A percentile compares a stretch with the other conserved stretches of the same genome.
These are phyloP conservation scores for Hydra vulgaris DNA, from an alignment of 30 jellyfish, hydroid and myxozoan species.

Conservation along the genomic window DNA sequence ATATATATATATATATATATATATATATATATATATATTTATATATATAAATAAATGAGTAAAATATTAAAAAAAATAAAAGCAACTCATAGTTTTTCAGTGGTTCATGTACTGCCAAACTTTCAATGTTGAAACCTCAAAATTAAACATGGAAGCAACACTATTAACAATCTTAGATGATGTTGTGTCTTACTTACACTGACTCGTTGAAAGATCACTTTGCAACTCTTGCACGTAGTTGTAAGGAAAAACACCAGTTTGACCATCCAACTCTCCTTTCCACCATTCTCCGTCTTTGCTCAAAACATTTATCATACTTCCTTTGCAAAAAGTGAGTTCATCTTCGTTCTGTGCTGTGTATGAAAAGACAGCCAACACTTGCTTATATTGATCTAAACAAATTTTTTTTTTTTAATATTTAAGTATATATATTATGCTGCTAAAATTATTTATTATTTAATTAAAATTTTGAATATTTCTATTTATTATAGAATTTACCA, in stretches of 20 bases:
- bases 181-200: constrained; percentile 66
- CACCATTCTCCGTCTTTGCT: constrained; percentile 95
- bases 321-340: constrained; percentile 92
- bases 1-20: too few relatives aligned
- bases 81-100: too few relatives aligned
- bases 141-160: not conserved
- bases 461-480: not conserved
- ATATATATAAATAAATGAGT: too few relatives aligned
- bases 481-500: too few relatives aligned
- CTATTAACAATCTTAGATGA: not conserved
- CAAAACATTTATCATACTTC: constrained; percentile 84
- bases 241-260: constrained; percentile 90
- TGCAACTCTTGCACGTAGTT: constrained; percentile 80
- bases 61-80: too few relatives aligned
- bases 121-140: not conserved
- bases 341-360: constrained; percentile 95
- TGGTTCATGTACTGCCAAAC: not conserved
- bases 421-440: not conserved
- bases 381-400: constrained; percentile 45
- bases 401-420: not conserved
- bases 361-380: constrained; percentile 89
- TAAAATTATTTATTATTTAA: not conserved
- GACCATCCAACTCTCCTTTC: constrained; percentile 97
- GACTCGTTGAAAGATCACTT: constrained; percentile 67
- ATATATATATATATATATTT: too few relatives aligned